phyloP scores from a whole-genome alignment of 2,888 invertebrate genomes.

The Cataglyphis cursor region DNA sequence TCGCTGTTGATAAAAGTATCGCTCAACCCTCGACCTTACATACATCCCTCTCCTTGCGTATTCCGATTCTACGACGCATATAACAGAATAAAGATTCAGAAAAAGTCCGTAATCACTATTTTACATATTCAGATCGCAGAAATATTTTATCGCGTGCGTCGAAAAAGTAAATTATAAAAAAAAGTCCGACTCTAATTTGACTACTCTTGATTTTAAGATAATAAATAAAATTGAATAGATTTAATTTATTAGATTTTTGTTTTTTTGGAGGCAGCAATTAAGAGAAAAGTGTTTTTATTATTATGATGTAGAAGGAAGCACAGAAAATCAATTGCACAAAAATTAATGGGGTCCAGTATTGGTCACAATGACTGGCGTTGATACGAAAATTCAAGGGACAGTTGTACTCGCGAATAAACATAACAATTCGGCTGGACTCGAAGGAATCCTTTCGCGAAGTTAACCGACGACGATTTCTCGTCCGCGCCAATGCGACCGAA shows the following conservation, averaged over 20 bases:
- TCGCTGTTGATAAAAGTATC: constrained; percentile 1
- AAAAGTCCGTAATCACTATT: not conserved
- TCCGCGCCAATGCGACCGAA: constrained; percentile 26
- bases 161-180: not conserved
- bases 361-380: not conserved
- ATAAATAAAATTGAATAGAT: not conserved
- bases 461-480: constrained; percentile 19
- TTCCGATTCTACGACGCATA: not conserved
- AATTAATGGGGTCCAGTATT: not conserved
- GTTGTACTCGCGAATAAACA: not conserved
- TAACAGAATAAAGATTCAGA: not conserved
- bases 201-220: not conserved
- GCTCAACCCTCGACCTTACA: not conserved
- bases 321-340: not conserved
- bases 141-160: not conserved
- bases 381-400: not conserved
- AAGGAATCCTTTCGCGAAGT: not conserved
- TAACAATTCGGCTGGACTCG: not conserved
- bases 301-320: not conserved
- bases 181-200: not conserved
- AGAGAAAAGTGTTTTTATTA: not conserved
- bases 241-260: not conserved
- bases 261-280: not conserved
- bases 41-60: not conserved
- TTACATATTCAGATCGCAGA: not conserved